Conservation (phyloP, 2,888 invertebrate species). For the Xestoiulus laeticollis region DNA sequence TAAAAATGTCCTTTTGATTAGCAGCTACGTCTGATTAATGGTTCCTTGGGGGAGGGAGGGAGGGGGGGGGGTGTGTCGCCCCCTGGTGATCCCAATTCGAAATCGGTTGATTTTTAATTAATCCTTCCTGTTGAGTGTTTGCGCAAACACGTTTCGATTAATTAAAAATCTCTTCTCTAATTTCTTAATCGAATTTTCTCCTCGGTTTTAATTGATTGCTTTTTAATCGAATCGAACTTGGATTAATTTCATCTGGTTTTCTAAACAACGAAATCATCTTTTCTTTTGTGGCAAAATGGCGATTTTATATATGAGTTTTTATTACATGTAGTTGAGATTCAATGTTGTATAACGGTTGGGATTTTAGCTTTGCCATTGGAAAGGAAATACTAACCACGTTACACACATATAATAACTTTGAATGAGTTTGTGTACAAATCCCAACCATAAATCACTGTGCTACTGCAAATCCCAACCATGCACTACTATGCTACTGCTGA, state of each 20-base stretch:
- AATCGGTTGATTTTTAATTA: not conserved
- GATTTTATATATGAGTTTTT: too few relatives aligned
- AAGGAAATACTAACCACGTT: not conserved
- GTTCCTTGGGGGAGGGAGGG: not conserved
- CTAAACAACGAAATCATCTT: not conserved
- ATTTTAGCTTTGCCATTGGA: not conserved
- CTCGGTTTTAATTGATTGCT: not conserved
- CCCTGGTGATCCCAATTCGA: not conserved
- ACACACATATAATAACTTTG: too few relatives aligned
- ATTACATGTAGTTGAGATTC: too few relatives aligned
- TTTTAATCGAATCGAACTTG: not conserved
- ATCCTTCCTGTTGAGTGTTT: not conserved
- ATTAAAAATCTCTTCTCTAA: not conserved
- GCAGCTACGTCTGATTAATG: not conserved
- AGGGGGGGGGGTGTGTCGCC: not conserved
- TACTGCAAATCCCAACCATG: not conserved
- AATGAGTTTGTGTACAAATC: not conserved
- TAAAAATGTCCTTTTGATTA: not conserved
- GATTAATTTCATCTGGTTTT: not conserved
- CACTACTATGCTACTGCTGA: too few relatives aligned
- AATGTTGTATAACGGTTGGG: too few relatives aligned
- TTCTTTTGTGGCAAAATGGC: not conserved
- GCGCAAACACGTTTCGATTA: not conserved
- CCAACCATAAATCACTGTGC: not conserved
- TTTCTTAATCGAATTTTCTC: not conserved